phyloP scores from a whole-genome alignment of 2,888 invertebrate genomes.

The Euphydryas editha region DNA sequence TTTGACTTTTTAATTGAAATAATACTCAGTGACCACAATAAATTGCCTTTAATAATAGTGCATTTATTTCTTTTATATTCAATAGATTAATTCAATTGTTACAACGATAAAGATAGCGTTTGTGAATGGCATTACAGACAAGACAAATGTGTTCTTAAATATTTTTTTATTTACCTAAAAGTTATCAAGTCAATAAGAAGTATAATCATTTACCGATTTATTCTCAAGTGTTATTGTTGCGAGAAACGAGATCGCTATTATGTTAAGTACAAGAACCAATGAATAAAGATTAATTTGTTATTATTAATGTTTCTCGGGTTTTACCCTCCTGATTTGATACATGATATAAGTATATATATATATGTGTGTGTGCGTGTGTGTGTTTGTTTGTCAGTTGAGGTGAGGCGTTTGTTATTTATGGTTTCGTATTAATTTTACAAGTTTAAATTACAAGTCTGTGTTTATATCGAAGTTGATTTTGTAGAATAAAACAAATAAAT shows the following conservation, averaged over 20 bases:
- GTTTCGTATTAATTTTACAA: too few relatives aligned
- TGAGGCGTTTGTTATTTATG: too few relatives aligned
- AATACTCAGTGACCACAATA: not conserved
- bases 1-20: too few relatives aligned
- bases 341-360: too few relatives aligned
- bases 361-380: too few relatives aligned
- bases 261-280: not conserved
- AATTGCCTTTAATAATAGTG: not conserved
- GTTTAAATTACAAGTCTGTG: too few relatives aligned
- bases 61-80: not conserved
- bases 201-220: not conserved
- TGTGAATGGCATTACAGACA: not conserved
- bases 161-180: not conserved
- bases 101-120: not conserved
- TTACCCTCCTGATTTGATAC: not conserved
- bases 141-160: not conserved
- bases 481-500: not conserved
- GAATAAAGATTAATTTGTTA: not conserved
- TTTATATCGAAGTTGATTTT: not conserved
- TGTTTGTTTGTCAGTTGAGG: too few relatives aligned
- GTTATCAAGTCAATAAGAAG: not conserved
- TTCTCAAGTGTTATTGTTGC: not conserved
- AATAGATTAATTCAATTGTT: not conserved
- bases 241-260: not conserved
- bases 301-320: not conserved